Evolutionary conservation across 1,140 invertebrate species (phyloP), one percentile per base, ranked within the genome.

Genomic region (Drosophila obscura): DNA sequence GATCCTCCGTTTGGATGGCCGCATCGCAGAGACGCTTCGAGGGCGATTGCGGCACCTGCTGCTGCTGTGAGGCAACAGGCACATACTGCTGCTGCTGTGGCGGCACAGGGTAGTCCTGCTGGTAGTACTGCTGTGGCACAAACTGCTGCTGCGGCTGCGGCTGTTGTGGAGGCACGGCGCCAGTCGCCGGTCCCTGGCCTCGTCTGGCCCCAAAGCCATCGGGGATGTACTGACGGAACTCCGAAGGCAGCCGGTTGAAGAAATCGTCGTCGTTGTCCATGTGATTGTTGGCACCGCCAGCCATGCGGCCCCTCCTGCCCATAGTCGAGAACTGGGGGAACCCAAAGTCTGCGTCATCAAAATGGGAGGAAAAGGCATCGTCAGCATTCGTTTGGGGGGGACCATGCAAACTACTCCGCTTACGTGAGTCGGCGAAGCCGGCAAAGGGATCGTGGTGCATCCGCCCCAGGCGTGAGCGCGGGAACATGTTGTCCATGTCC

Each of bases 151-250:
- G 59, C 28, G 68, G 74, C 15, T 66, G 77, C 43, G 51, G 43
- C 39, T 46, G 65, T 24, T 53, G 71, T 15, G 69, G 74, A 45
- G 90, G 82, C 79, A 92, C 92, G 59, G 51, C 8, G 1, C 22
- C 48, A 9, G 28, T 45, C 44, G 45, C 15, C 5, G 90, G 84
- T n/a, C 63, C 71, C 57, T 84, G 84, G 5, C 50, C 85, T 84
- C 93, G 82, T 90, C 92, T 71, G 78, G 87, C 83, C 75, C 92
- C 93, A 92, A 94, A 92, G 89, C 92, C 73, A 77, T 92, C 59
- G 7, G 94, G 94, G 73, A 94, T 93, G 68, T 94, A 93, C 67
- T 94, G 93, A 75, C 93, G 92, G 78, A 94, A 94, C 80, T 94
- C 94, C 71, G 93, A 91, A 43, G 93, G 93, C 76, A 93, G 92